phyloP scores from a whole-genome alignment of 2,113 vertebrate species.

The Corythaixoides concolor region DNA sequence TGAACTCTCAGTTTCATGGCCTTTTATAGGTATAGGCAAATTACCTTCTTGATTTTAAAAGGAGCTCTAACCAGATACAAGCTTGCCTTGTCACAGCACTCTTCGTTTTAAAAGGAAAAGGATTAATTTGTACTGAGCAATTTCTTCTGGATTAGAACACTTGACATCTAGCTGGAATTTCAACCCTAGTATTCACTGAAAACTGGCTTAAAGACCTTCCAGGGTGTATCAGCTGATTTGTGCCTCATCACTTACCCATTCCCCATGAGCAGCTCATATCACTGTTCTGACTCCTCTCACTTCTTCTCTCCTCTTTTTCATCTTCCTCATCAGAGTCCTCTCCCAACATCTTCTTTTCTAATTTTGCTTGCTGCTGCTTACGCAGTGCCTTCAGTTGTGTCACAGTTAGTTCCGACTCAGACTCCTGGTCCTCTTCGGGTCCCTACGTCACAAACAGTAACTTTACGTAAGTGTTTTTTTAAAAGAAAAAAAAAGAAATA shows the following conservation, averaged over 20 bases:
- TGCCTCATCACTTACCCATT: constrained; percentile 81
- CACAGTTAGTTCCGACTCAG: constrained; percentile 89
- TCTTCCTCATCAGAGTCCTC: constrained; percentile 88
- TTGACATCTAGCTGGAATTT: not conserved
- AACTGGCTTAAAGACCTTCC: not conserved
- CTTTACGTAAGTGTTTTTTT: not conserved
- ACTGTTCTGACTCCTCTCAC: constrained; percentile 61
- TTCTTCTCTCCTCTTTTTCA: constrained; percentile 55
- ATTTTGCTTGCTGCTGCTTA: constrained; percentile 80
- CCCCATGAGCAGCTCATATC: constrained; percentile 92
- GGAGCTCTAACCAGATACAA: not conserved
- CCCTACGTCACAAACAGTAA: constrained; percentile 76
- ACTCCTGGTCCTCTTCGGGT: constrained; percentile 91
- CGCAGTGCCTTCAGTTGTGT: constrained; percentile 88
- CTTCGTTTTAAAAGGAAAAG: not conserved
- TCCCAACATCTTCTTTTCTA: constrained; percentile 93
- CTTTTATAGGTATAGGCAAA: not conserved
- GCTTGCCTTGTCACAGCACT: not conserved
- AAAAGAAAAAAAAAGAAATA: not conserved
- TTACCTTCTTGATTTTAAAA: not conserved
- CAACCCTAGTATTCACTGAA: not conserved
- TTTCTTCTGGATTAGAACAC: not conserved
- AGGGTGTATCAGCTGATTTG: not conserved
- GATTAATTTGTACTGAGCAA: not conserved
- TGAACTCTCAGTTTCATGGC: not conserved